Base-by-base conservation (phyloP, 2,888 invertebrate genomes). In the Ophion obscuratus region DNA sequence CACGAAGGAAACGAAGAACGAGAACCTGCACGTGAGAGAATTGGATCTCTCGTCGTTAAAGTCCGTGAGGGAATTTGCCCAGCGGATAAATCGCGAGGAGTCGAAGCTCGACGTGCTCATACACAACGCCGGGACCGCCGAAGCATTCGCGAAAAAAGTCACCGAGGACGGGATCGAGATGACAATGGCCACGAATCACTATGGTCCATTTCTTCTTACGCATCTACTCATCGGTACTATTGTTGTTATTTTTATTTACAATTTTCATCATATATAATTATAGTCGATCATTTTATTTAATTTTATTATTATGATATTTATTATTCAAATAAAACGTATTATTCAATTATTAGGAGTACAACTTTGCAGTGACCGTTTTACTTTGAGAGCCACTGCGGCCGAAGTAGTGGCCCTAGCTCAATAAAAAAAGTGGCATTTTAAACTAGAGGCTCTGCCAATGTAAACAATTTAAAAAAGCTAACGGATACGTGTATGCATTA, bases 101-200 rank as follows among this genome's bases (percentile, higher is more conserved):
- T 92, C 95, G 14, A 95, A 95, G 90, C 93, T 99, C 57, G 97
- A 98, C 94, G 97, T 98, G 0, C 94, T 99, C 0, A 96, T 99
- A 85, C 98, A 98, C 94, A 99, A 98, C 94, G 98, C 98, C 0
- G 98, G 98, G 11, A 97, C 97, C 91, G 97, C 97, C 0, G 96
- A 97, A 90, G 96, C 96, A 0, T 96, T 97, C 92, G 96, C 96
- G 88, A 95, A 95, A 87, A 95, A 95, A 87, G 91, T 95, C 57
- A 97, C 97, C 5, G 97, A 96, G 90, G 98, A 99, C 92, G 98
- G 97, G 3, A 94, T 99, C 59, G 99, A 99, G 93, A 94, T 97
- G 90, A 98, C 98, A 1, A 98, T 98, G 97, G 98, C 97, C 0
- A 98, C 98, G 0, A 99, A 99, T 92, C 97, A 99, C 91, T 98